A percentile compares a stretch with the other conserved stretches of the same genome.
Evolutionary conservation across 2,888 invertebrate genomes (phyloP).

Genomic region (Cantharis flavilabris): DNA sequence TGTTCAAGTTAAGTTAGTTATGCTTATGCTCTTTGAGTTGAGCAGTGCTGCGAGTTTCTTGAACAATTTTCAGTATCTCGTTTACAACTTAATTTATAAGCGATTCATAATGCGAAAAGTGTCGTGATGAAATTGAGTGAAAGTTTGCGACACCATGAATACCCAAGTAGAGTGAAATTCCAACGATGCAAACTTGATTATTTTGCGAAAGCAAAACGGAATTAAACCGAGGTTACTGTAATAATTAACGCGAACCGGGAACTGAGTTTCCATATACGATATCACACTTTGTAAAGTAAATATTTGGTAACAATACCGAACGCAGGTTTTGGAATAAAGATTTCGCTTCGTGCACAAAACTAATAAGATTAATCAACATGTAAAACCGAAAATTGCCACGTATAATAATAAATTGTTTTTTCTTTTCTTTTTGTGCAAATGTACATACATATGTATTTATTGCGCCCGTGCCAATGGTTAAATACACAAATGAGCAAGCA

Average conservation of each 20-base stretch:
- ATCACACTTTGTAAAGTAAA: conserved; percentile 23
- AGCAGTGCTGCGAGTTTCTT: conserved; percentile 41
- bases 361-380: background rate
- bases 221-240: conserved; percentile 34
- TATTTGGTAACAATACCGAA: conserved; percentile 21
- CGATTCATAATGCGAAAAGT: conserved; percentile 54
- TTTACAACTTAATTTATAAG: conserved; percentile 53
- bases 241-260: conserved; percentile 23
- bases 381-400: background rate
- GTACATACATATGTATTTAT: background rate
- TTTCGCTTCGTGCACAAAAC: background rate
- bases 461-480: background rate
- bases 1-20: conserved; percentile 42
- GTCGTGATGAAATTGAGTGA: conserved; percentile 53
- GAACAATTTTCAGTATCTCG: conserved; percentile 44
- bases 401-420: background rate
- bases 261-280: conserved; percentile 18
- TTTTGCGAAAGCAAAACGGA: conserved; percentile 36
- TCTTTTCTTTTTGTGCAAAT: background rate
- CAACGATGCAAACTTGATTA: conserved; percentile 36
- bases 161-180: conserved; percentile 35
- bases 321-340: background rate
- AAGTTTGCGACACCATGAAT: conserved; percentile 45
- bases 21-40: conserved; percentile 40
- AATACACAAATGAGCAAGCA: conserved; percentile 11